These are phyloP conservation scores for Oryzaephilus surinamensis DNA, from an alignment of 1,140 invertebrate species.

Conservation along the genomic window DNA sequence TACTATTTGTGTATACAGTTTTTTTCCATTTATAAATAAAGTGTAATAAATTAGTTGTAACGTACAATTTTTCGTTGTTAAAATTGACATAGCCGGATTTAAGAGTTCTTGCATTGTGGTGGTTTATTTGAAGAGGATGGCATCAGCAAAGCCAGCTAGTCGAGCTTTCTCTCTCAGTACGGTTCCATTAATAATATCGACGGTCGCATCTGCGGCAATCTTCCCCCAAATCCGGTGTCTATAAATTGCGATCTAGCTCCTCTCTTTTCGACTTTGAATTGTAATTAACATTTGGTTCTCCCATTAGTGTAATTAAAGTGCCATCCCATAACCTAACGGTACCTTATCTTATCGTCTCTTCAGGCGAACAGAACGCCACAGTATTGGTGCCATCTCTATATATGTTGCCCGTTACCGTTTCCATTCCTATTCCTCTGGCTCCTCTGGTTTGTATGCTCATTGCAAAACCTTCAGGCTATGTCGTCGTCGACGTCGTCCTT, in stretches of 20 bases:
- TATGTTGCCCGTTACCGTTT: not conserved
- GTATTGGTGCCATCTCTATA: conserved; percentile 7
- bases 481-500: not conserved
- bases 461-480: not conserved
- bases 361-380: conserved; percentile 17
- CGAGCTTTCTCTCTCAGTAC: no score
- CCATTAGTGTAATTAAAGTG: conserved; percentile 63
- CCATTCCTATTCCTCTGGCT: no score
- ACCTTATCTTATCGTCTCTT: conserved; percentile 36
- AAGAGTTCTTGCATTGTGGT: no score
- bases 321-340: conserved; percentile 38
- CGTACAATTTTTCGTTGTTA: no score
- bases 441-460: no score
- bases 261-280: conserved; percentile 57
- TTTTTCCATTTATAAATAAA: no score
- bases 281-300: conserved; percentile 62
- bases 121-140: no score
- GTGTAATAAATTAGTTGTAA: no score
- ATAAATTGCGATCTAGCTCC: conserved; percentile 35
- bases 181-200: conserved; percentile 33
- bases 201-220: conserved; percentile 31
- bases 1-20: no score
- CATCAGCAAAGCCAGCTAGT: no score
- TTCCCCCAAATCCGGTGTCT: conserved; percentile 27
- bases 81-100: no score